Percentiles rank a stretch among this genome's conserved stretches.
phyloP scores from a whole-genome alignment of 2,888 invertebrate species.

The Desoria tigrina region DNA sequence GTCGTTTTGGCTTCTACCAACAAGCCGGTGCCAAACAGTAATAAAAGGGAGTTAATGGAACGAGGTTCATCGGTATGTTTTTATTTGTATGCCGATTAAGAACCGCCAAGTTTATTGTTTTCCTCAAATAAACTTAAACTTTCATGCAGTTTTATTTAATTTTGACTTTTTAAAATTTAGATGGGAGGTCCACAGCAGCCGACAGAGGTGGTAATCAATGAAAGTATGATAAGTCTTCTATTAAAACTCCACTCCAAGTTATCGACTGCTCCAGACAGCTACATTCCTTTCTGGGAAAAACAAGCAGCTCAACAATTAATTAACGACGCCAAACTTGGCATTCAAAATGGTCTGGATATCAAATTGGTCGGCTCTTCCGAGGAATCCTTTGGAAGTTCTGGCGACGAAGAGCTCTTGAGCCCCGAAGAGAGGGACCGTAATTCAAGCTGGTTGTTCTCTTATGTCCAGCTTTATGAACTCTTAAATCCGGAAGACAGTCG shows the following conservation, averaged over 20 bases:
- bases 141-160: background rate
- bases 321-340: conserved; percentile 39
- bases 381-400: conserved; percentile 29
- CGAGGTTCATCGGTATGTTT: conserved; percentile 40
- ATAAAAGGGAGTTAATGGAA: conserved; percentile 47
- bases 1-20: conserved; percentile 43
- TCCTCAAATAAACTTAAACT: too few relatives aligned
- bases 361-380: conserved; percentile 1
- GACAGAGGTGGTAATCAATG: conserved; percentile 67
- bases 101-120: too few relatives aligned
- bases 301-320: conserved; percentile 44
- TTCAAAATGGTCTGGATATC: conserved; percentile 31
- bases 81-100: too few relatives aligned
- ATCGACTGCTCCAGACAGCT: conserved; percentile 80
- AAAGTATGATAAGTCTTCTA: conserved; percentile 85
- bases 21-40: conserved; percentile 44
- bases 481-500: conserved; percentile 56
- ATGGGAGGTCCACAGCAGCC: conserved; percentile 54
- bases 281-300: conserved; percentile 58
- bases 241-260: conserved; percentile 87
- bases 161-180: conserved; percentile 15
- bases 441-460: conserved; percentile 13
- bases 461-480: conserved; percentile 24
- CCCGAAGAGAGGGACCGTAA: background rate
- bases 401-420: background rate